phyloP scores from a whole-genome alignment of 2,888 invertebrate species.

The Sarcophaga variegata region DNA sequence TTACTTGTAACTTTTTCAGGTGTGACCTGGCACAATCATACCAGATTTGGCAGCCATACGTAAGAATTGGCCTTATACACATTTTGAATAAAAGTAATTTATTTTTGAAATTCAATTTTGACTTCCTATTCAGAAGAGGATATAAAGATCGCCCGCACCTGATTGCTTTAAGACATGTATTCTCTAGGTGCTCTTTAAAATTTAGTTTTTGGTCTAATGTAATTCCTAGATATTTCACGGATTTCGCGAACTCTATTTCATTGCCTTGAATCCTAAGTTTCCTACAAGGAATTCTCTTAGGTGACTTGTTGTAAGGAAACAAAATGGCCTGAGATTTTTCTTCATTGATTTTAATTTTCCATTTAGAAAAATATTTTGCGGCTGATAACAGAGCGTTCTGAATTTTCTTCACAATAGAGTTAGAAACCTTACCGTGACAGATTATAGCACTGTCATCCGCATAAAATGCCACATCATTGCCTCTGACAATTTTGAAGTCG shows the following conservation, averaged over 20 bases:
- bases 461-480: neutral
- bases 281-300: conserved; percentile 1
- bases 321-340: neutral
- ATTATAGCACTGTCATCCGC: neutral
- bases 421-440: neutral
- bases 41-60: too few species aligned
- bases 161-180: too few species aligned
- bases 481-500: neutral
- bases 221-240: neutral
- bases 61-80: neutral
- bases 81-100: neutral
- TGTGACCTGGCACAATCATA: too few species aligned
- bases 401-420: neutral
- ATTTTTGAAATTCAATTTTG: neutral
- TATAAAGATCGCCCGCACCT: neutral
- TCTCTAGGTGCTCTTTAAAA: neutral
- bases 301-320: neutral
- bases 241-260: neutral
- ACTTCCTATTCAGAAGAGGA: neutral
- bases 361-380: too few species aligned
- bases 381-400: neutral
- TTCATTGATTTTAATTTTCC: neutral
- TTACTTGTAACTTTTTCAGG: too few species aligned
- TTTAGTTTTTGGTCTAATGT: neutral
- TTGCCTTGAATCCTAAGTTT: neutral